phyloP scores from a whole-genome alignment of 1,140 invertebrate genomes.

The Drosophila erecta region DNA sequence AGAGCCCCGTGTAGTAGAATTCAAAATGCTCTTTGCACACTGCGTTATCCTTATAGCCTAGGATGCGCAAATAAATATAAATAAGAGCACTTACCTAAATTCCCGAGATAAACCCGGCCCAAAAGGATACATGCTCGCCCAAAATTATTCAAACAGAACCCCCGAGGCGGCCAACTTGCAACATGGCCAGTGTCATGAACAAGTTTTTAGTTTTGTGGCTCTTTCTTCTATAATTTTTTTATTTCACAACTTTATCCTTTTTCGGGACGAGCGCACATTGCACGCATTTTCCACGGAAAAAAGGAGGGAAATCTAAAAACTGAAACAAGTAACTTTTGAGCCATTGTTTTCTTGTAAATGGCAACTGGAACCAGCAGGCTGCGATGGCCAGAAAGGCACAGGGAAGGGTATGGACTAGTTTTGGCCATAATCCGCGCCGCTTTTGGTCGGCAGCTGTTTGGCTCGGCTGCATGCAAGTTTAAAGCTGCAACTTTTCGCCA shows the following conservation, averaged over 20 bases:
- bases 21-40: too few relatives aligned
- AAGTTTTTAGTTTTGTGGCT: conserved; percentile 48
- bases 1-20: background rate
- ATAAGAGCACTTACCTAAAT: conserved; percentile 1
- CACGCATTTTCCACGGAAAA: conserved; percentile 56
- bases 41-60: too few relatives aligned
- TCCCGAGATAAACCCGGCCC: conserved; percentile 9
- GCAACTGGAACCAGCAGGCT: conserved; percentile 42
- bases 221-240: conserved; percentile 23
- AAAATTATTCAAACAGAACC: conserved; percentile 48
- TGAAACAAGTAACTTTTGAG: conserved; percentile 42
- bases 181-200: conserved; percentile 68
- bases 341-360: conserved; percentile 81
- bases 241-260: conserved; percentile 70
- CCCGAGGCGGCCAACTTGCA: conserved; percentile 46
- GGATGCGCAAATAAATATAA: background rate
- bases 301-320: conserved; percentile 14
- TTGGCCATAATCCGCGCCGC: conserved; percentile 39
- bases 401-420: conserved; percentile 8
- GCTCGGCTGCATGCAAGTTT: conserved; percentile 59
- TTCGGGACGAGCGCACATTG: conserved; percentile 63
- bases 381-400: conserved; percentile 4
- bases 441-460: conserved; percentile 57
- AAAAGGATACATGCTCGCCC: conserved; percentile 1
- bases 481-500: conserved; percentile 59